Conservation (phyloP, 2,797 vertebrate genomes). For the Triplophysa bombifrons region DNA sequence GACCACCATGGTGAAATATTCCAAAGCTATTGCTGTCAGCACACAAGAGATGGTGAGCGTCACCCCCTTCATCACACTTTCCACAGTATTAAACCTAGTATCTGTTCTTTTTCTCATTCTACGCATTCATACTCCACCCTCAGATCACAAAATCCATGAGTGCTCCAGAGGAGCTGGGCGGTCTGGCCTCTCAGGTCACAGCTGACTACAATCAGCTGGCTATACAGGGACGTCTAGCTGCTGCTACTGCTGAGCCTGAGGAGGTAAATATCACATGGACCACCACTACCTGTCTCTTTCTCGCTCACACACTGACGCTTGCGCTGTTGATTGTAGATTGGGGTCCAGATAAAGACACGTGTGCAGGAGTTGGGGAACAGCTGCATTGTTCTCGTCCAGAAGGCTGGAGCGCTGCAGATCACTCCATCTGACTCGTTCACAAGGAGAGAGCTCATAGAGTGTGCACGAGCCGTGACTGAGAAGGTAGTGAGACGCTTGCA, state of each 20-base stretch:
- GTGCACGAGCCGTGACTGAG: constrained; percentile 90
- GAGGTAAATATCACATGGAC: constrained; percentile 76
- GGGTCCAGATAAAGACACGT: constrained; percentile 91
- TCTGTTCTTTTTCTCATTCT: neutral
- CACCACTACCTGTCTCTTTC: neutral
- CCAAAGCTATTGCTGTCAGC: constrained; percentile 93
- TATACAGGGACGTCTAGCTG: constrained; percentile 91
- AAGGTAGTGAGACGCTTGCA: constrained; percentile 77
- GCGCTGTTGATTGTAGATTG: constrained; percentile 76
- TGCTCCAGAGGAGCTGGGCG: constrained; percentile 93
- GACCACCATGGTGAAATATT: constrained; percentile 95
- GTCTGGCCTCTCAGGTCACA: constrained; percentile 95
- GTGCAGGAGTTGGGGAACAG: constrained; percentile 95
- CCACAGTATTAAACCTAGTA: neutral
- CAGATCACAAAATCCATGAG: constrained; percentile 98
- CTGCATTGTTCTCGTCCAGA: constrained; percentile 95
- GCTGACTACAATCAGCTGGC: constrained; percentile 94
- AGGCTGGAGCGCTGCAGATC: constrained; percentile 92
- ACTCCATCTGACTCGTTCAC: constrained; percentile 91
- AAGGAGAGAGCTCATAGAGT: constrained; percentile 94
- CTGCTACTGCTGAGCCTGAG: constrained; percentile 91
- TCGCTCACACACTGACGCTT: constrained; percentile 36
- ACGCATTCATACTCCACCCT: neutral
- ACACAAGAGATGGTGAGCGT: constrained; percentile 95
- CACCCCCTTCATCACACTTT: neutral